Conservation (phyloP, 2,888 invertebrate species). For the Melinaea marsaeus region DNA sequence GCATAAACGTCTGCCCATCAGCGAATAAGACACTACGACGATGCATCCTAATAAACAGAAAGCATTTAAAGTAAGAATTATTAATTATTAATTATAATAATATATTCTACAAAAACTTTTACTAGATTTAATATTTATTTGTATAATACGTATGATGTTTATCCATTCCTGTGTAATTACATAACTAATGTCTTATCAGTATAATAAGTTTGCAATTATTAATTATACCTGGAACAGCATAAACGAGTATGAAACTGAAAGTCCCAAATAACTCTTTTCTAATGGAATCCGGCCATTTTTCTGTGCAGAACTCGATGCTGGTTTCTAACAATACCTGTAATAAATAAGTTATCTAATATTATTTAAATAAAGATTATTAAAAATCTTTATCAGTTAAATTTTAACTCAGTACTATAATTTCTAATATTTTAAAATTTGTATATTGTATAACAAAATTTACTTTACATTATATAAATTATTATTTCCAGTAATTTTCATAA, state of each 20-base stretch:
- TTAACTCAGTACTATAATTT: no score
- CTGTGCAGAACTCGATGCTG: slow-evolving; percentile 79
- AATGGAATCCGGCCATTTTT: slow-evolving; percentile 79
- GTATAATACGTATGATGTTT: no score
- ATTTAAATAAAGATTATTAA: background rate
- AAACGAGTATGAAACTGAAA: slow-evolving; percentile 85
- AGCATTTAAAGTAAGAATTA: no score
- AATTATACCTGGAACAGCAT: slow-evolving; percentile 83
- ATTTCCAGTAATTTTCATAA: no score
- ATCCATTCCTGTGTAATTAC: background rate
- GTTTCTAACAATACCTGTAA: slow-evolving; percentile 57
- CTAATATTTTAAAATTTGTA: no score
- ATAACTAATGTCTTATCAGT: background rate
- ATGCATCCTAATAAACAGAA: slow-evolving; percentile 72
- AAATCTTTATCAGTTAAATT: background rate
- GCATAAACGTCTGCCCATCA: slow-evolving; percentile 84
- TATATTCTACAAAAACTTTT: no score
- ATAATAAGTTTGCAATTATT: background rate
- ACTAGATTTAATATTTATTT: no score
- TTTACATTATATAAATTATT: no score
- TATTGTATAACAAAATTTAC: no score
- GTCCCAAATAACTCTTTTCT: slow-evolving; percentile 80
- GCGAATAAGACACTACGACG: slow-evolving; percentile 81
- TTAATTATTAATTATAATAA: no score
- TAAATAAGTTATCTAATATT: slow-evolving; percentile 6